Base-by-base conservation (phyloP, 2,888 invertebrate species). In the Tromatobia lineatoria region DNA sequence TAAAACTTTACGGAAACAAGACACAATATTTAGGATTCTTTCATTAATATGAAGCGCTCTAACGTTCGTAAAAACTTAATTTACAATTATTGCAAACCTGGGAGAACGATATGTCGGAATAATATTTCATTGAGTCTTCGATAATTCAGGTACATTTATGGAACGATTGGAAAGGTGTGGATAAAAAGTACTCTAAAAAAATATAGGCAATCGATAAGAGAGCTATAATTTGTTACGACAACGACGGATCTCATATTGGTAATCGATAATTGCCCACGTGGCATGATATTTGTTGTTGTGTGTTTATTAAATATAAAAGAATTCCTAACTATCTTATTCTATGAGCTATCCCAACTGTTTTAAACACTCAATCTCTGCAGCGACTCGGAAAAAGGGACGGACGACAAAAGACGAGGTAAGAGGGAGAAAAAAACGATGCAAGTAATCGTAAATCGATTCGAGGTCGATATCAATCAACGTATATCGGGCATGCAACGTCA, bases 81-180 rank as follows among this genome's bases (percentile, higher is more conserved):
- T 64, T 13, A 64, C 38, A 42, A 18, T 20, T 38, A 20, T 64
- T 20, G 20, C 64, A 42, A 64, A 3, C 0, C 11, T 38, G 11
- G 38, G 64, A 61, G 66, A 50, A 42, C 25, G 25, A 64, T 50
- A 47, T 23, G 61, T 71, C 71, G 42, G 11, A 70, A 54, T n/a
- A 66, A 54, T 25, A 52, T 61, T 18, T 23, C 54, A 61, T 23
- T 38, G 23, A 76, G 50, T 75, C 57, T 57, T 70, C 73, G 54
- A 29, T 69, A 52, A 38, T 69, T 83, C 79, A 52, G 52, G 69
- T 78, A 74, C 69, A 38, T 15, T 71, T 66, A 66, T 71, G 57
- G 57, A 83, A 83, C 70, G 69, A 70, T 69, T 54, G 25, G 34
- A 29, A 11, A 67, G 57, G 45, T 23, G 45, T 13, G n/a, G 59